Evolutionary conservation across 2,797 vertebrate genomes (phyloP).

Genomic region (Chloroceryle inda): DNA sequence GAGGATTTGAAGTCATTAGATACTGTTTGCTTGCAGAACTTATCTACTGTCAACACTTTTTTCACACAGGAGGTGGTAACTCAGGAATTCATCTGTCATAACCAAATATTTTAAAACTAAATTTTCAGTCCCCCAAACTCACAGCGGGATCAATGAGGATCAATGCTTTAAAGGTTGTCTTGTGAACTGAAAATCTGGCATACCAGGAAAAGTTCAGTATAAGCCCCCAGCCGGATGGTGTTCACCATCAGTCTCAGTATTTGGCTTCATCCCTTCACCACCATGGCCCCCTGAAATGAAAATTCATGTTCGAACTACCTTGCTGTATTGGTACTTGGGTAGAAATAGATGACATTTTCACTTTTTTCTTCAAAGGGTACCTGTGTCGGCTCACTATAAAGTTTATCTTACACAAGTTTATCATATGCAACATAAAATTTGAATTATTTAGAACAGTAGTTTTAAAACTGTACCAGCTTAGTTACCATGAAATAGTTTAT

Average conservation of each 20-base stretch:
- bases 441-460: not conserved
- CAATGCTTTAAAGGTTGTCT: not conserved
- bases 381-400: not conserved
- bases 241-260: not conserved
- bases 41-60: not conserved
- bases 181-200: not conserved
- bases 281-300: not conserved
- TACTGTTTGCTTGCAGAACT: not conserved
- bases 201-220: not conserved
- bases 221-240: not conserved
- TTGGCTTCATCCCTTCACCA: not conserved
- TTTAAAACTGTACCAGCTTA: not conserved
- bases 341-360: not conserved
- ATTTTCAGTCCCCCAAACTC: not conserved
- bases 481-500: not conserved
- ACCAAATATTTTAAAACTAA: not conserved
- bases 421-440: not conserved
- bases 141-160: not conserved
- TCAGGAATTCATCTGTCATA: not conserved
- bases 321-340: not conserved
- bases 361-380: not conserved
- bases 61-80: not conserved
- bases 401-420: not conserved
- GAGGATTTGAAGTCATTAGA: not conserved
- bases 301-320: not conserved